phyloP scores from a whole-genome alignment of 2,113 vertebrate species.

The Psophia crepitans region DNA sequence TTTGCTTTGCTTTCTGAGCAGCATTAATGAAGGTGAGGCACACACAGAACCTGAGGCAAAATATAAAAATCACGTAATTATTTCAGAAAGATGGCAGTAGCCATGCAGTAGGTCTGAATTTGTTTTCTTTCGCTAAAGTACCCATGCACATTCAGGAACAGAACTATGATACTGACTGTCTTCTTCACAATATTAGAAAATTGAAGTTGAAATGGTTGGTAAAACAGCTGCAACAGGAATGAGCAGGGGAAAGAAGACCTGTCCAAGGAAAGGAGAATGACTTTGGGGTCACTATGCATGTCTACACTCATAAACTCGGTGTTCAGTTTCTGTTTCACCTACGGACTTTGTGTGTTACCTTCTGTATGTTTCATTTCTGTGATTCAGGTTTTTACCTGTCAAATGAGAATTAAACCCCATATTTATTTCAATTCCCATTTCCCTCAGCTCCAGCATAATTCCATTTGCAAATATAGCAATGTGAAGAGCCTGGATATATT shows the following conservation, averaged over 20 bases:
- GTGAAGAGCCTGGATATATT: background rate
- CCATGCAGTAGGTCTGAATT: background rate
- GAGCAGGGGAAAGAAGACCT: background rate
- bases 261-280: background rate
- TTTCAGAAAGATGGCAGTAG: background rate
- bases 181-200: background rate
- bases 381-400: background rate
- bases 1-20: background rate
- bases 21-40: background rate
- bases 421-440: background rate
- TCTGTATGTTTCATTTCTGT: background rate
- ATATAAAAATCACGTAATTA: background rate
- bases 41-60: background rate
- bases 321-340: background rate
- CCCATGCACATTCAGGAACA: background rate
- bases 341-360: background rate
- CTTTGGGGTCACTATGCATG: background rate
- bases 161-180: background rate
- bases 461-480: background rate
- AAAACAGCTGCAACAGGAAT: background rate
- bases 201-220: background rate
- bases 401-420: background rate
- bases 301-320: background rate
- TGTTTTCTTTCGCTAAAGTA: background rate
- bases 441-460: background rate